These are phyloP conservation scores for Brachyhypopomus gauderio DNA, from an alignment of 2,113 vertebrate species.

Conservation along the genomic window DNA sequence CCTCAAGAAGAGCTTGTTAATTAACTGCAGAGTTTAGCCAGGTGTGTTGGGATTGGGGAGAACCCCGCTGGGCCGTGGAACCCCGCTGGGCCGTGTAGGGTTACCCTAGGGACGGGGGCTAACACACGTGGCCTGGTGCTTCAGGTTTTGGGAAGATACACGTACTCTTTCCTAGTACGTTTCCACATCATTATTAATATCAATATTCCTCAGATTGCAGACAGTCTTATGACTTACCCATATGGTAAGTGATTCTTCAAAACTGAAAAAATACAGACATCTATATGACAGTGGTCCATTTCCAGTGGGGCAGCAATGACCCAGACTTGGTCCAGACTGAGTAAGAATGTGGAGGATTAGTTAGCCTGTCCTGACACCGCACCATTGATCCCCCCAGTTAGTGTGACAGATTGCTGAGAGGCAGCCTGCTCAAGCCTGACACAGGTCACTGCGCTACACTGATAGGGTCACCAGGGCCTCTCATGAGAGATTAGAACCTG, in stretches of 20 bases:
- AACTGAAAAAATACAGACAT: not conserved
- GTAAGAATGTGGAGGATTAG: constrained; percentile 52
- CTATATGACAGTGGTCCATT: constrained; percentile 12
- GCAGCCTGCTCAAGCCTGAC: not conserved
- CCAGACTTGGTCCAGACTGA: constrained; percentile 3
- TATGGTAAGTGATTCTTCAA: not conserved
- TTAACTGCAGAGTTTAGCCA: no score
- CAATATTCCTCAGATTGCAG: not conserved
- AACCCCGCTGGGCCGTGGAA: not conserved
- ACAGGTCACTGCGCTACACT: constrained; percentile 32
- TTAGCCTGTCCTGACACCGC: constrained; percentile 42
- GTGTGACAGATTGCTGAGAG: constrained; percentile 52
- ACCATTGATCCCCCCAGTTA: constrained; percentile 54
- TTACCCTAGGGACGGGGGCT: no score
- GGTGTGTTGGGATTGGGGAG: no score
- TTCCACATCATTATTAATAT: not conserved
- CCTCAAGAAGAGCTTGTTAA: no score
- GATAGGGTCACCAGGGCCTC: constrained; percentile 38
- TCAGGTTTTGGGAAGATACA: no score
- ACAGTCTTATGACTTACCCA: not conserved
- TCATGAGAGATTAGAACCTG: constrained; percentile 45
- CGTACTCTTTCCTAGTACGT: no score
- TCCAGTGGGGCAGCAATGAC: not conserved
- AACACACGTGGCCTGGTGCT: no score
- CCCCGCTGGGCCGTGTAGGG: no score